These are phyloP conservation scores for Vespertilio murinus DNA, from an alignment of 2,797 vertebrate genomes.

Conservation along the genomic window DNA sequence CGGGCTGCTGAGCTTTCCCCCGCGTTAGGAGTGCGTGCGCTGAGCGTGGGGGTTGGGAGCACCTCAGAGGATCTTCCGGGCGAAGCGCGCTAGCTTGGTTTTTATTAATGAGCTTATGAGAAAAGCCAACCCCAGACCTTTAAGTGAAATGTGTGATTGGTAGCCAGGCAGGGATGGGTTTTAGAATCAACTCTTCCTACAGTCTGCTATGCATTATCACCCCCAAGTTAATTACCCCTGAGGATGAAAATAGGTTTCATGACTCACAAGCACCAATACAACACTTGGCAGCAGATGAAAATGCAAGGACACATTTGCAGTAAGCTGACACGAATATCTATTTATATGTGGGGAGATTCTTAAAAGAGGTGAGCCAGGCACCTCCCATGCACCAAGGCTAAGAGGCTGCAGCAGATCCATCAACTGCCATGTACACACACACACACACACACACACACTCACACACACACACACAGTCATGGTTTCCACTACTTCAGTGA, in stretches of 20 bases:
- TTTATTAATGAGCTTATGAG: constrained; percentile 75
- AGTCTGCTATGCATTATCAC: constrained; percentile 75
- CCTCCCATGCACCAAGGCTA: constrained; percentile 55
- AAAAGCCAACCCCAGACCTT: constrained; percentile 70
- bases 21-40: constrained; percentile 30
- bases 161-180: constrained; percentile 59
- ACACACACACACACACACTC: background rate
- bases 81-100: constrained; percentile 55
- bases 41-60: constrained; percentile 39
- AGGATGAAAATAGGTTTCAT: constrained; percentile 75
- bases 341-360: constrained; percentile 74
- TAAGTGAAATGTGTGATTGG: constrained; percentile 61
- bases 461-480: background rate
- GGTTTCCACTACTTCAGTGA: constrained; percentile 63
- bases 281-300: constrained; percentile 70
- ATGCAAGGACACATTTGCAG: constrained; percentile 71
- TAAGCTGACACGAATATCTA: constrained; percentile 76
- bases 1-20: constrained; percentile 60
- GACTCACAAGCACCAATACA: constrained; percentile 77
- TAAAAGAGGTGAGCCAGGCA: constrained; percentile 62
- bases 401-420: constrained; percentile 37
- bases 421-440: background rate
- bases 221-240: constrained; percentile 74
- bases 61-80: constrained; percentile 60
- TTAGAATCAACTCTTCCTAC: constrained; percentile 76